Base-by-base conservation (phyloP, 2,888 invertebrate species). In the Diaphora mendica region DNA sequence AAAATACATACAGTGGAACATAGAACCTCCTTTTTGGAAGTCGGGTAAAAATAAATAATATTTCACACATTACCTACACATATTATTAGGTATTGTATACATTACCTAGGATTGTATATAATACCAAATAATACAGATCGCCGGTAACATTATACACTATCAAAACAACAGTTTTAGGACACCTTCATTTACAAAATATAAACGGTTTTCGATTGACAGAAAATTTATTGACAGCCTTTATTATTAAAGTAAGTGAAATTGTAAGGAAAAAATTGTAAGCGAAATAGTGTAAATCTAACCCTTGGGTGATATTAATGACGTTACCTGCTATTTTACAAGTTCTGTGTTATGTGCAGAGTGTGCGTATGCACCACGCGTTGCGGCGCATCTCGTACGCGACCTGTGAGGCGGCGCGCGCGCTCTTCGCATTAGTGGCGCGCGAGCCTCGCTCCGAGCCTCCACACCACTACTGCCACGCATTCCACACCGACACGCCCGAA, bases 361-460 rank as follows among this genome's bases (percentile, higher is more conserved):
- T 98, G 94, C 97, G 97, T 94, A 98, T 98, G 98, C 97, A 97
- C 87, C 98, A 98, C 96, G 97, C 97, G 91, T 95, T 98, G 88
- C 97, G 98, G 86, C 97, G 98, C 91, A 98, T 98, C 88, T 98
- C 98, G 87, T 98, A 98, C 96, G 98, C 98, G 87, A 98, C 98
- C 88, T 98, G 98, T 97, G 98, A 98, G 94, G 97, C 98, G 48
- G 96, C 97, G 86, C 96, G 97, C 91, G 96, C 97, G 83, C 97
- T 98, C 93, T 98, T 98, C 96, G 97, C 98, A 90, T 97, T 98
- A 92, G 96, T 98, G 86, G 94, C 95, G 76, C 94, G 95, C 83
- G 94, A 92, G 91, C 94, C 94, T 79, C 91, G 93, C 87, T 83
- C 87, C 80, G 90, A 95, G 97, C 88, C 97, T 96, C 94, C 97